Conservation (phyloP, 2,888 invertebrate genomes). For the Invenusta paracnida region DNA sequence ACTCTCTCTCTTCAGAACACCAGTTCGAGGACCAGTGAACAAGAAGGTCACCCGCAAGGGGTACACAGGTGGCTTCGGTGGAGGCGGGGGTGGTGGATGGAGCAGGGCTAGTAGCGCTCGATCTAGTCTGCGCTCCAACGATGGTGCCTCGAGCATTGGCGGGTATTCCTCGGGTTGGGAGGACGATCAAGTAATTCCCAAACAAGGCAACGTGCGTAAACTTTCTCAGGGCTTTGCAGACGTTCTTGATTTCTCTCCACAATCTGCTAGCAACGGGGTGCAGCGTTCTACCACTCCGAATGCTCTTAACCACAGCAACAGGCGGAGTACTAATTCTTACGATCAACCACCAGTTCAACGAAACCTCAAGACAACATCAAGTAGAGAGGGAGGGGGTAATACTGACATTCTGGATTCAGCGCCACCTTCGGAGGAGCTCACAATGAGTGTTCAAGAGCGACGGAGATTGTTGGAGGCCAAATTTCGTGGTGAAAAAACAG, state of each 20-base stretch:
- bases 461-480: neutral
- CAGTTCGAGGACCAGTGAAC: neutral
- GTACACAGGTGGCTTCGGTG: no score
- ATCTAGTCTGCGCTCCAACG: neutral
- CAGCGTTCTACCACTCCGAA: neutral
- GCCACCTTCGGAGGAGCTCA: neutral
- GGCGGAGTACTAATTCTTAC: neutral
- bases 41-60: neutral
- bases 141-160: neutral
- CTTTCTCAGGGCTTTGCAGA: neutral
- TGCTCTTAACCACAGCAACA: neutral
- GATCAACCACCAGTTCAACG: neutral
- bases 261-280: neutral
- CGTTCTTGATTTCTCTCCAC: neutral
- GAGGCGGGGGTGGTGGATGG: no score
- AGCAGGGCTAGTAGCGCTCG: neutral
- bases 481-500: neutral
- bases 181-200: neutral
- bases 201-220: neutral
- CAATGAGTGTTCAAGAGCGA: neutral
- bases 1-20: neutral
- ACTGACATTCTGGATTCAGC: neutral
- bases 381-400: neutral
- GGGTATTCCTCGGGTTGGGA: neutral
- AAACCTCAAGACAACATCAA: neutral